Conservation (phyloP, 2,797 vertebrate species). For the Octomys mimax region DNA sequence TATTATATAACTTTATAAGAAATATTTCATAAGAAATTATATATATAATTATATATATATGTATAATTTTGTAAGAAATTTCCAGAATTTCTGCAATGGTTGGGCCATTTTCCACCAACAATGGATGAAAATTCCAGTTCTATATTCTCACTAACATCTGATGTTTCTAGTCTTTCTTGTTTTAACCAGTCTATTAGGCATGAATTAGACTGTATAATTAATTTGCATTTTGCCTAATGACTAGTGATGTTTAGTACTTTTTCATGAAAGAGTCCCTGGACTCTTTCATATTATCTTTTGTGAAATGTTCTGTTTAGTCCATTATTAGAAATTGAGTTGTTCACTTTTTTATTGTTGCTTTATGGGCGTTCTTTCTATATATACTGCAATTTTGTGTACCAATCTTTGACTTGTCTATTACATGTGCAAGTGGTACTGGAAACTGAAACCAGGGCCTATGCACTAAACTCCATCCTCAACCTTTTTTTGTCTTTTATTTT, state of each 20-base stretch:
- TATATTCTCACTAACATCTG: background rate
- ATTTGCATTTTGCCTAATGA: constrained; percentile 18
- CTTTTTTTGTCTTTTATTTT: background rate
- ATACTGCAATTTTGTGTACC: background rate
- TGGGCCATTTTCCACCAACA: background rate
- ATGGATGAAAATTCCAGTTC: background rate
- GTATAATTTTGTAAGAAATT: constrained; percentile 42
- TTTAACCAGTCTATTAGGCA: background rate
- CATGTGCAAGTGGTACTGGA: background rate
- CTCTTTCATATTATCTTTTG: background rate
- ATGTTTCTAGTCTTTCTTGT: background rate
- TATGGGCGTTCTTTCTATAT: background rate
- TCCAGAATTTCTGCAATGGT: constrained; percentile 15
- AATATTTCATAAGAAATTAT: background rate
- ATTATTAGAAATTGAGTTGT: background rate
- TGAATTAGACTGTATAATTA: background rate
- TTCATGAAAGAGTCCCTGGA: background rate
- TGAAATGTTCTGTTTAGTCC: background rate
- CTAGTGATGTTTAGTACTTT: constrained; percentile 8
- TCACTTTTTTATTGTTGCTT: constrained; percentile 6
- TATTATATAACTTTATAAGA: constrained; percentile 33
- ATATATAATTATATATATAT: background rate
- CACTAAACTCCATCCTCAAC: background rate
- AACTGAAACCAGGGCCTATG: background rate
- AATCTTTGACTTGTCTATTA: background rate